Conservation (phyloP, 2,113 vertebrate genomes). For the Pachyramphus minor region DNA sequence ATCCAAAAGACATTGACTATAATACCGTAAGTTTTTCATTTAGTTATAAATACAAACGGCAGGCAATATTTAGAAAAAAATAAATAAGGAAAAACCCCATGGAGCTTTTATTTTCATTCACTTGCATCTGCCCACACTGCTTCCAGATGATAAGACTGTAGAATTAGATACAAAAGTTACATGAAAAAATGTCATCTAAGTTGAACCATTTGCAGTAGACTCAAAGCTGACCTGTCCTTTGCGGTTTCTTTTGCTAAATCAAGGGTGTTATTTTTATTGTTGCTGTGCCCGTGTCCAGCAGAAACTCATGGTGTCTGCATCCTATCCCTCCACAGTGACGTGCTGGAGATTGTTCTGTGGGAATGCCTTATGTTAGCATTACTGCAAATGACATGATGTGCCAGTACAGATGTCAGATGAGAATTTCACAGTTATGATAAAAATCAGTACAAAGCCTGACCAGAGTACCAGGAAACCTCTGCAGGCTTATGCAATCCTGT, state of each 20-base stretch:
- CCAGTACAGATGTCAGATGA: conserved; percentile 9
- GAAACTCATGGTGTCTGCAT: rapidly evolving
- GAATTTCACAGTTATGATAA: not conserved
- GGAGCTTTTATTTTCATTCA: not conserved
- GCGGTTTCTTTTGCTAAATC: not conserved
- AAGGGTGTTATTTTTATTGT: not conserved
- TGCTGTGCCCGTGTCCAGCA: not conserved
- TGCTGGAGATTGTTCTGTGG: not conserved
- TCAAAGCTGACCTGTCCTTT: not conserved
- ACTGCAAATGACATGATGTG: not conserved
- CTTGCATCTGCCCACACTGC: not conserved
- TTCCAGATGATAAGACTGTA: not conserved
- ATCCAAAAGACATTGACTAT: not conserved
- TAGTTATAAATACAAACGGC: not conserved
- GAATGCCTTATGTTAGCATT: not conserved
- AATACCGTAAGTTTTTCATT: not conserved
- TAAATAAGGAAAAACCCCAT: not conserved
- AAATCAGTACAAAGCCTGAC: conserved; percentile 29
- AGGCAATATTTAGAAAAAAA: not conserved
- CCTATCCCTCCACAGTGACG: not conserved
- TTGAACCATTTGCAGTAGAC: not conserved
- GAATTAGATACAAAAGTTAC: not conserved
- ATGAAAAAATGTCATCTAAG: not conserved
- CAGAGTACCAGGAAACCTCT: conserved; percentile 17
- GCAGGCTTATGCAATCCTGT: conserved; percentile 9